Evolutionary conservation across 2,888 invertebrate species (phyloP), one percentile per base, ranked within the genome.

Genomic region (Orthosia incerta): DNA sequence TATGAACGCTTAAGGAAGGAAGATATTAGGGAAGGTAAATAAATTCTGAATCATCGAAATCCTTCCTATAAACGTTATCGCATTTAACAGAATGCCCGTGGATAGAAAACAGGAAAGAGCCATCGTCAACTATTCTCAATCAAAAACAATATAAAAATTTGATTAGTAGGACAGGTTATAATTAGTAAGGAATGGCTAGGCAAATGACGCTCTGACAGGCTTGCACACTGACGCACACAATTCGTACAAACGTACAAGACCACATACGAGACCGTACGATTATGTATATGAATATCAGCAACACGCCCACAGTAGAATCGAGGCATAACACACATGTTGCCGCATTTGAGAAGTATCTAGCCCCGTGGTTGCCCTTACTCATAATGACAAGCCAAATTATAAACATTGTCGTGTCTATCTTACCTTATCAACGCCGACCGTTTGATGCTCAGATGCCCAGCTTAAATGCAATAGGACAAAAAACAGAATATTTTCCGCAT

Each of bases 271-370:
- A 64, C 20, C n/a, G 9, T 66, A 46, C 23, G 13, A 62, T 62
- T 53, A 50, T 18, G n/a, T 26, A 13, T 39, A 13, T 39, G n/a
- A 59, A n/a, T 64, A 63, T 70, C 50, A 57, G 61, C 50, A 65
- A 66, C 65, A 66, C 55, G 55, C 66, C 59, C 20, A 62, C 56
- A 48, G 20, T 26, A 20, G 31, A 45, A 56, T 23, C 53, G 39
- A 46, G 48, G 20, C 45, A 57, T 69, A 31, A 62, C 31, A 31
- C 31, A 61, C 50, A 61, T 50, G 61, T 59, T 26, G 45, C 55
- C 7, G 81, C 53, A 57, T 75, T 65, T 45, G 60, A 61, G 60
- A 31, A 79, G 60, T 59, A 77, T 45, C 18, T 23, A 63, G 20
- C 45, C n/a, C 45, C 51, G 15, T 51, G 46, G 12, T 23, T 51